phyloP scores from a whole-genome alignment of 2,113 vertebrate genomes.

The Psophia crepitans region DNA sequence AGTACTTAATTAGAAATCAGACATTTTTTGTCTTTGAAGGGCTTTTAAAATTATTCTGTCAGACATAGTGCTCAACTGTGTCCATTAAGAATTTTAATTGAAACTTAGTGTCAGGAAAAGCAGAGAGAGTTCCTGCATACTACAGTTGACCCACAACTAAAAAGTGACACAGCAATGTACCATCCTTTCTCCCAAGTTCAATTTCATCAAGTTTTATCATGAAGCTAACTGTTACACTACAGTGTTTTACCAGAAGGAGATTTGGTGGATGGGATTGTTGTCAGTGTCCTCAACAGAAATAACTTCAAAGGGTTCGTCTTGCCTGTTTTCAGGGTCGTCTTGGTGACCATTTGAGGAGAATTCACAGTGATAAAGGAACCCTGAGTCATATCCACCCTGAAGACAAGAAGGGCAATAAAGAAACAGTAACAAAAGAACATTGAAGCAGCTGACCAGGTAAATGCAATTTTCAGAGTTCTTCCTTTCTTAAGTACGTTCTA shows the following conservation, averaged over 20 bases:
- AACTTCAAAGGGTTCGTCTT: constrained; percentile 85
- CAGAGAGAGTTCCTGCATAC: background rate
- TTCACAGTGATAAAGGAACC: constrained; percentile 89
- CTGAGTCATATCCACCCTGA: constrained; percentile 89
- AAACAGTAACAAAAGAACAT: background rate
- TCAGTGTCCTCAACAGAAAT: constrained; percentile 72
- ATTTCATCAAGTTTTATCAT: background rate
- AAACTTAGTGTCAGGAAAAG: background rate
- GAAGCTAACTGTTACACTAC: background rate
- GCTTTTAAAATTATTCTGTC: background rate
- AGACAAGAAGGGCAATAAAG: background rate
- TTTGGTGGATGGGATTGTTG: constrained; percentile 77
- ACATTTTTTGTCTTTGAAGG: background rate
- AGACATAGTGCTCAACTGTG: background rate
- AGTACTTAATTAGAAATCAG: background rate
- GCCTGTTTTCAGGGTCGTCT: constrained; percentile 51
- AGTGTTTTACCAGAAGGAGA: constrained; percentile 85
- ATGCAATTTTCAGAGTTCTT: background rate
- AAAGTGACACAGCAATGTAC: background rate
- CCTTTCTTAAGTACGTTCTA: background rate
- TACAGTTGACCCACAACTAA: background rate
- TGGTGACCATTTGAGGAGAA: constrained; percentile 73
- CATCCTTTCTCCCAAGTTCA: background rate
- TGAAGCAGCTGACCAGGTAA: background rate
- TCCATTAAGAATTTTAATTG: background rate